Percentiles rank a stretch among this genome's conserved stretches.
Conservation (phyloP, 2,888 invertebrate species). For the Luperina nickerlii region DNA sequence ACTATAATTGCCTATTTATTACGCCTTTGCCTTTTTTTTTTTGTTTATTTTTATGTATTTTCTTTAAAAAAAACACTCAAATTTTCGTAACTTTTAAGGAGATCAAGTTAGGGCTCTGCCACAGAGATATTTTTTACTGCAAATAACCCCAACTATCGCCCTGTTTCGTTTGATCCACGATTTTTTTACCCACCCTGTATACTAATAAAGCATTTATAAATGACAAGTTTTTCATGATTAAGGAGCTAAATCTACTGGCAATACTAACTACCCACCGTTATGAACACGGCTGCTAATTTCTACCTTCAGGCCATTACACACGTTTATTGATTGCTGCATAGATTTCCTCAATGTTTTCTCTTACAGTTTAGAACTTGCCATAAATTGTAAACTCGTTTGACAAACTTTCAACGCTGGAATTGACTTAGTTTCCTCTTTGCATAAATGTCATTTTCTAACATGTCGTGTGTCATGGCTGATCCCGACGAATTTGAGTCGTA, state of each 20-base stretch:
- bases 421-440: constrained; percentile 13
- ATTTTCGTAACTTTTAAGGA: too few relatives aligned
- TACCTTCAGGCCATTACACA: constrained; percentile 30
- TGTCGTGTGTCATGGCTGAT: background rate
- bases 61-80: too few relatives aligned
- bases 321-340: constrained; percentile 43
- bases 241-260: background rate
- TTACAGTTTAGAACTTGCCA: constrained; percentile 38
- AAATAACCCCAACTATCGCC: too few relatives aligned
- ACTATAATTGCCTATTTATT: too few relatives aligned
- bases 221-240: constrained; percentile 28
- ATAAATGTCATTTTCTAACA: constrained; percentile 4
- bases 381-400: constrained; percentile 59
- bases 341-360: constrained; percentile 55
- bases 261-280: constrained; percentile 23
- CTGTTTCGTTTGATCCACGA: too few relatives aligned
- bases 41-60: too few relatives aligned
- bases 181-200: background rate
- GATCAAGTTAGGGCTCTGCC: too few relatives aligned
- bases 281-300: constrained; percentile 19
- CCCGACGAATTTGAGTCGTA: background rate
- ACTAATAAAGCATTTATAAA: constrained; percentile 16
- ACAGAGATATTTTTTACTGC: too few relatives aligned
- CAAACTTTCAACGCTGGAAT: constrained; percentile 20
- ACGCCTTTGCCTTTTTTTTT: too few relatives aligned